Evolutionary conservation across 2,113 vertebrate species (phyloP).

Genomic region (Charina bottae): DNA sequence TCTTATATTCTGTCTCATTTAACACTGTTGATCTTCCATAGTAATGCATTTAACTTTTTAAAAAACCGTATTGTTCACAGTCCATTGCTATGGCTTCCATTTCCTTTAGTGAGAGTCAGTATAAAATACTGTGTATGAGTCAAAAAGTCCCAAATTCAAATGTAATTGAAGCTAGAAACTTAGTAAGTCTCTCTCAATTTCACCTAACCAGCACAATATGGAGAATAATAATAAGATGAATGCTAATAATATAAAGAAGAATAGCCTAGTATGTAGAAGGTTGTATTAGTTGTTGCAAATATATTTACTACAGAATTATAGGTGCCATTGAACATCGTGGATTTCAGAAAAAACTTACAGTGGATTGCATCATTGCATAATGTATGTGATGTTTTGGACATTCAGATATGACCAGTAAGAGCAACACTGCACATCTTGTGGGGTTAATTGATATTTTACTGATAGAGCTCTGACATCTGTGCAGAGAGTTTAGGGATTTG

Average conservation of each 20-base stretch:
- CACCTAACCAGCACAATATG: neutral
- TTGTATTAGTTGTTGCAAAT: neutral
- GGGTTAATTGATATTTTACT: neutral
- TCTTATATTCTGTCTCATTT: slow-evolving; percentile 24
- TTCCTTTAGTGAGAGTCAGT: neutral
- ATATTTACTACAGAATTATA: neutral
- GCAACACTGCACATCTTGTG: neutral
- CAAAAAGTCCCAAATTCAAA: neutral
- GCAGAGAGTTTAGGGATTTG: neutral
- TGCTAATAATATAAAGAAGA: neutral
- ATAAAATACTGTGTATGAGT: neutral
- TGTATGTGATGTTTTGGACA: neutral
- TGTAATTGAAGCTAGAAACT: neutral
- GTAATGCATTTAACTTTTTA: neutral
- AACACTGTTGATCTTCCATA: neutral
- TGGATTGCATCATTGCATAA: neutral
- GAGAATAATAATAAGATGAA: neutral
- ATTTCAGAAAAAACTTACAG: neutral
- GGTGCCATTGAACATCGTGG: neutral
- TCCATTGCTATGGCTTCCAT: neutral
- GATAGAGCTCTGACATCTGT: neutral
- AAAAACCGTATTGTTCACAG: neutral
- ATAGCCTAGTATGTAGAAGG: neutral
- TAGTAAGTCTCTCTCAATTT: neutral
- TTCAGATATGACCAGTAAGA: neutral